Conservation (phyloP, 2,113 vertebrate genomes). For the Atlantisia rogersi region DNA sequence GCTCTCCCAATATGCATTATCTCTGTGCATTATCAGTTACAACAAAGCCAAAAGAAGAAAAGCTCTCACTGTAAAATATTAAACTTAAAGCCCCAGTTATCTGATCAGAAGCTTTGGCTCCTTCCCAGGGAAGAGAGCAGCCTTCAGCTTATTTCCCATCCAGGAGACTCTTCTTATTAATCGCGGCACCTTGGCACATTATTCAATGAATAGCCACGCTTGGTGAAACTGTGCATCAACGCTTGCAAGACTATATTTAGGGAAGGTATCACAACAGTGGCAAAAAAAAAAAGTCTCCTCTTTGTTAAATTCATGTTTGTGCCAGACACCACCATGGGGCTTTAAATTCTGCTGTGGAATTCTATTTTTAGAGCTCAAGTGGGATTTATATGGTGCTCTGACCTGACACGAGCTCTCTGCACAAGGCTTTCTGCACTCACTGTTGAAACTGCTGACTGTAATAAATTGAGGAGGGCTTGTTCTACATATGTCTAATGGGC, state of each 20-base stretch:
- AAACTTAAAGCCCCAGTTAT: conserved; percentile 23
- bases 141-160: conserved; percentile 3
- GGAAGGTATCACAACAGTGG: neutral
- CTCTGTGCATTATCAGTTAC: conserved; percentile 19
- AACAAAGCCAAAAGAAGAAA: conserved; percentile 36
- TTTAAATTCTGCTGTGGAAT: conserved; percentile 32
- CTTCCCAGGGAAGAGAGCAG: conserved; percentile 26
- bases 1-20: conserved; percentile 36
- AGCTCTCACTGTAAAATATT: conserved; percentile 43
- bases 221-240: neutral
- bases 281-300: conserved; percentile 33
- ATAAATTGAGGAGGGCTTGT: conserved; percentile 12
- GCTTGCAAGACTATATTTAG: neutral
- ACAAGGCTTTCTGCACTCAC: neutral
- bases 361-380: conserved; percentile 37
- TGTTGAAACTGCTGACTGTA: conserved; percentile 1
- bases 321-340: neutral
- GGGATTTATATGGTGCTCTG: conserved; percentile 24
- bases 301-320: neutral
- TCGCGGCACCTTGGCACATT: neutral
- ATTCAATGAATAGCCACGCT: neutral
- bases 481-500: neutral
- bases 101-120: conserved; percentile 3
- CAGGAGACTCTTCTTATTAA: neutral
- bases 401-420: neutral